These are phyloP conservation scores for Pipistrellus pipistrellus DNA, from an alignment of 2,797 vertebrate genomes.

Conservation along the genomic window DNA sequence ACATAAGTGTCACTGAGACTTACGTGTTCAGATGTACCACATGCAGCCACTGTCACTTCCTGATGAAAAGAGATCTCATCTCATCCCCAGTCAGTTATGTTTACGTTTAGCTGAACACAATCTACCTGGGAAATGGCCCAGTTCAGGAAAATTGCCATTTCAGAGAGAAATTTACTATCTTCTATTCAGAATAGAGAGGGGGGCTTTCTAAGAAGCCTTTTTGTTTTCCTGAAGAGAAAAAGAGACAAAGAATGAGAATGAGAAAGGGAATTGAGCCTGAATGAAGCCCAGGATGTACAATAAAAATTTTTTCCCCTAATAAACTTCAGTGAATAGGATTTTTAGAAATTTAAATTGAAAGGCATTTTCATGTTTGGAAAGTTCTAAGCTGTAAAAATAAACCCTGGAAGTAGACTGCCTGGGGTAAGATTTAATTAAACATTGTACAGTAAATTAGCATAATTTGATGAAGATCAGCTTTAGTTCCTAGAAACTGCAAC, in stretches of 20 bases:
- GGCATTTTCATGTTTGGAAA: constrained; percentile 76
- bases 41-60: constrained; percentile 4
- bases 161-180: not conserved
- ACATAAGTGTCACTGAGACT: not conserved
- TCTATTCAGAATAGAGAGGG: not conserved
- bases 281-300: constrained; percentile 27
- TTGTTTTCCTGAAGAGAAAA: constrained; percentile 39
- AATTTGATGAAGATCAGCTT: constrained; percentile 79
- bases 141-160: constrained; percentile 55
- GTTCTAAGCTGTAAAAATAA: constrained; percentile 81
- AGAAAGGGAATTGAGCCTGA: not conserved
- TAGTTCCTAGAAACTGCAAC: constrained; percentile 76
- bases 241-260: not conserved
- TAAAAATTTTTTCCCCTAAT: constrained; percentile 30
- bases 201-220: constrained; percentile 3
- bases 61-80: constrained; percentile 54
- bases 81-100: constrained; percentile 28
- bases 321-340: not conserved
- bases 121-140: constrained; percentile 56
- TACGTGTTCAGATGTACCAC: not conserved
- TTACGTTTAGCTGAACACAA: constrained; percentile 60
- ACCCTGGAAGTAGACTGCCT: constrained; percentile 70
- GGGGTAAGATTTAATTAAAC: constrained; percentile 79
- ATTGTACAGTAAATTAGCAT: constrained; percentile 81
- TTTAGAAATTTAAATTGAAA: constrained; percentile 70